Percentiles rank a stretch among this genome's conserved stretches.
Evolutionary conservation across 2,797 vertebrate genomes (phyloP).

Genomic region (Aeoliscus strigatus): DNA sequence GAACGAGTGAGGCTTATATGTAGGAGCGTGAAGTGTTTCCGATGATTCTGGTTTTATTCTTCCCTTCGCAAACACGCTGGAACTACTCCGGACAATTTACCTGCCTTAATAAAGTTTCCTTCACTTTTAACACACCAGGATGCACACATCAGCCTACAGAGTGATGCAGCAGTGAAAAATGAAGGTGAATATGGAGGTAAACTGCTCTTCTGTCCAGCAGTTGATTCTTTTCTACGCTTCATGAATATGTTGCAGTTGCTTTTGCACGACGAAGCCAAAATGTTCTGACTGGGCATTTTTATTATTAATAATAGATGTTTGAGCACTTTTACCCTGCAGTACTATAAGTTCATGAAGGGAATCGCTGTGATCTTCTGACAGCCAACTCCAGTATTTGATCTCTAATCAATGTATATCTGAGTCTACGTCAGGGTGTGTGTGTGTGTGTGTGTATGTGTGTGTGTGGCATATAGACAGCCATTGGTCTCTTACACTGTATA

Average conservation of each 20-base stretch:
- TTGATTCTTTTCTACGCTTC: conserved; percentile 2
- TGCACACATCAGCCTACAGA: too few species aligned
- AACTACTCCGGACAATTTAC: too few species aligned
- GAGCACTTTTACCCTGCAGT: conserved; percentile 35
- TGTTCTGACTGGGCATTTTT: conserved; percentile 23
- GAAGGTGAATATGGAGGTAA: too few species aligned
- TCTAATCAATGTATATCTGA: too few species aligned
- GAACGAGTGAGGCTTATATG: too few species aligned
- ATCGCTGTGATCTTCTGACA: conserved; percentile 39
- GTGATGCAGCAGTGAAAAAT: too few species aligned
- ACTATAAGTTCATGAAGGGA: conserved; percentile 30
- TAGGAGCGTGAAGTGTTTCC: too few species aligned
- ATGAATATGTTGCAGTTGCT: conserved; percentile 22
- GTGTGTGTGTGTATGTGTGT: not conserved
- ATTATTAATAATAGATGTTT: conserved; percentile 62
- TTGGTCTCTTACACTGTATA: not conserved
- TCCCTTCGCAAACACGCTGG: too few species aligned
- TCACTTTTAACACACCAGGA: too few species aligned
- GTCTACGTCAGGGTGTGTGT: not conserved
- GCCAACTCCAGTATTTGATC: conserved; percentile 40
- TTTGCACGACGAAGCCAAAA: conserved; percentile 14
- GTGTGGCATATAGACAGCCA: not conserved
- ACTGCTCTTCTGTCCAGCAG: too few species aligned
- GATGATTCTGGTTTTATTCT: too few species aligned
- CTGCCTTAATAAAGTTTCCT: too few species aligned